A percentile compares a stretch with the other conserved stretches of the same genome.
phyloP scores from a whole-genome alignment of 2,888 invertebrate genomes.

The Heliconius hortense region DNA sequence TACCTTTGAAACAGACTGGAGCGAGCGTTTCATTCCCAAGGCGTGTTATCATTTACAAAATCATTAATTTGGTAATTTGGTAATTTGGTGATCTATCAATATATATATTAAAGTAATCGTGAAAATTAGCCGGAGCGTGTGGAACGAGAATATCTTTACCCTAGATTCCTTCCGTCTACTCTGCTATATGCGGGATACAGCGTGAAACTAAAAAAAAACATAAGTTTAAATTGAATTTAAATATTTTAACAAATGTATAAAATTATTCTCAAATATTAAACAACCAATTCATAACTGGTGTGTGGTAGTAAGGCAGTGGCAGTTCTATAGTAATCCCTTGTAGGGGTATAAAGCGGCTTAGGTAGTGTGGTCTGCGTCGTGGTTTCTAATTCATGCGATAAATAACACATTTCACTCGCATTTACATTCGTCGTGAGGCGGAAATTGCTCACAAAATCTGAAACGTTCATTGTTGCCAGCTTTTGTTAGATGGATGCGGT shows the following conservation, averaged over 20 bases:
- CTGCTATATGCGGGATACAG: too few relatives aligned
- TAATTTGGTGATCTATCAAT: too few relatives aligned
- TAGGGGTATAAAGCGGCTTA: constrained; percentile 7
- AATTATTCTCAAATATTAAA: neutral
- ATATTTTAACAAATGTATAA: neutral
- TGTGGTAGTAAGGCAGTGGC: neutral
- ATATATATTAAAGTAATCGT: too few relatives aligned
- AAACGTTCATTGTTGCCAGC: constrained; percentile 53
- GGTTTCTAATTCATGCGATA: constrained; percentile 71
- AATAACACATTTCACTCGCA: constrained; percentile 75
- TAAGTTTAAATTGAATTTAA: neutral
- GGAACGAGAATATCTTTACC: too few relatives aligned
- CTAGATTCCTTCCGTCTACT: too few relatives aligned
- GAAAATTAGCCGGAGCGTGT: too few relatives aligned
- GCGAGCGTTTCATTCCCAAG: too few relatives aligned
- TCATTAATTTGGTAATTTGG: too few relatives aligned
- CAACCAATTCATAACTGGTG: neutral
- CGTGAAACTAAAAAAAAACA: too few relatives aligned
- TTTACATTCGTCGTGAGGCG: constrained; percentile 74
- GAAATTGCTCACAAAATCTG: constrained; percentile 76
- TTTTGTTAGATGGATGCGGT: constrained; percentile 54
- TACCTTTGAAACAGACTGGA: too few relatives aligned
- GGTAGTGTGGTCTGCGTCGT: constrained; percentile 46
- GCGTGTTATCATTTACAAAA: too few relatives aligned
- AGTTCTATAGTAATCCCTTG: constrained; percentile 1